Percentiles rank a stretch among this genome's conserved stretches.
Conservation (phyloP, 1,140 invertebrate genomes). For the Steinernema feltiae region DNA sequence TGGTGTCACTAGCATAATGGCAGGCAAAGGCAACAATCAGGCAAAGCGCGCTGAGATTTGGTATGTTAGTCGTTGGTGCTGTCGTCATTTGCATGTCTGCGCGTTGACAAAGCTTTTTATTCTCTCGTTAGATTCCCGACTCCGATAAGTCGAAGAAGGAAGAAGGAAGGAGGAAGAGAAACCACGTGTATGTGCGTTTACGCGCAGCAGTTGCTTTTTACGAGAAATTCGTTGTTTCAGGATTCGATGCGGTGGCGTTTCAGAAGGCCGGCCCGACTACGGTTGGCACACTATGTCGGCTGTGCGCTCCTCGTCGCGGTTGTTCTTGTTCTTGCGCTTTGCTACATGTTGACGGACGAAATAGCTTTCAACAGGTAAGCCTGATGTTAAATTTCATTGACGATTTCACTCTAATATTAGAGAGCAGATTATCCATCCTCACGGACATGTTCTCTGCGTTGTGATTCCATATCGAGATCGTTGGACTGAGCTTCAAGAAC, state of each 20-base stretch:
- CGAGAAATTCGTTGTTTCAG: constrained; percentile 7
- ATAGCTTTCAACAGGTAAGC: background rate
- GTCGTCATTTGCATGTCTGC: too few relatives aligned
- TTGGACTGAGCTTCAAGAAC: constrained; percentile 84
- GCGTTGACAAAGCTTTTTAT: too few relatives aligned
- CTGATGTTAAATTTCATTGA: background rate
- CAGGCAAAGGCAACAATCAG: too few relatives aligned
- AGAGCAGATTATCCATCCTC: background rate
- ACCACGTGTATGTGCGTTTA: too few relatives aligned
- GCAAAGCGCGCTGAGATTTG: too few relatives aligned
- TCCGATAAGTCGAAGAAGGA: too few relatives aligned
- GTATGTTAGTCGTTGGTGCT: too few relatives aligned
- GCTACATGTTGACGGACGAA: background rate
- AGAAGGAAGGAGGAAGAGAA: too few relatives aligned
- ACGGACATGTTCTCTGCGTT: constrained; percentile 67
- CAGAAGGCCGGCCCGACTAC: background rate
- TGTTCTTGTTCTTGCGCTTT: background rate
- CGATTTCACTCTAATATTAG: background rate
- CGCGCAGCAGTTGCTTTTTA: too few relatives aligned
- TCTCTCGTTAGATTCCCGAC: too few relatives aligned
- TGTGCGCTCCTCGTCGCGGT: background rate
- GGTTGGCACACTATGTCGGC: background rate
- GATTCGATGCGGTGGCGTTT: background rate
- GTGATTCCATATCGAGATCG: constrained; percentile 87
- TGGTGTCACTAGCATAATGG: too few relatives aligned